These are phyloP conservation scores for Aphrophora alni DNA, from an alignment of 2,888 invertebrate genomes.

Conservation along the genomic window DNA sequence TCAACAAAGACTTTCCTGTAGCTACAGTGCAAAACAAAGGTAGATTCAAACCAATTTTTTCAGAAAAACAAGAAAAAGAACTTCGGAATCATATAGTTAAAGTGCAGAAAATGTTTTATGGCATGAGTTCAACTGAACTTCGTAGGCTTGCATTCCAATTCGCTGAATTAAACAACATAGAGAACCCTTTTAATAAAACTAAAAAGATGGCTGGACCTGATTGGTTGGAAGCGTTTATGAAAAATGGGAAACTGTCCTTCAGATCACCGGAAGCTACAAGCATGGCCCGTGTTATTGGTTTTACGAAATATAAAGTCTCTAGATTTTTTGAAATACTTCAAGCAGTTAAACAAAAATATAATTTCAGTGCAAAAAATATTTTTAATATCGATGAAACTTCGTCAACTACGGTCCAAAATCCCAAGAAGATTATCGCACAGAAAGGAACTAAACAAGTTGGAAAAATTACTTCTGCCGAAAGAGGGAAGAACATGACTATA, in stretches of 20 bases:
- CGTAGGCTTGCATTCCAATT: neutral
- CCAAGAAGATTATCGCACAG: conserved; percentile 30
- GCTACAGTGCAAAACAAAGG: no score
- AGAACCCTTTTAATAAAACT: neutral
- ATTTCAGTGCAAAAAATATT: no score
- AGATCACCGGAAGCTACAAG: conserved; percentile 33
- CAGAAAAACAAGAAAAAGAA: no score
- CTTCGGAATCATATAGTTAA: no score
- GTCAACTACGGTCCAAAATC: no score
- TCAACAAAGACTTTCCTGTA: no score
- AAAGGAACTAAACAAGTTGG: conserved; percentile 10
- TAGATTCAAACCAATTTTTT: no score
- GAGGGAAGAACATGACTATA: conserved; percentile 54
- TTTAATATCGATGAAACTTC: no score
- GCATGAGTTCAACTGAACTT: no score
- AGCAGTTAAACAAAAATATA: conserved; percentile 22
- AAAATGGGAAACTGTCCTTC: conserved; percentile 14
- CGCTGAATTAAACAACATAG: neutral
- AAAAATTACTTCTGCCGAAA: conserved; percentile 14
- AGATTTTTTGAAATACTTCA: conserved; percentile 20
- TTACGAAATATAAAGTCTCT: conserved; percentile 19
- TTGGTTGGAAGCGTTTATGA: conserved; percentile 37
- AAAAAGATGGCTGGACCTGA: conserved; percentile 36
- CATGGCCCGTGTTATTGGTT: neutral
- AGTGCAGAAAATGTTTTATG: no score